These are phyloP conservation scores for Varanus salvator DNA, from an alignment of 2,113 vertebrate species.

Conservation along the genomic window DNA sequence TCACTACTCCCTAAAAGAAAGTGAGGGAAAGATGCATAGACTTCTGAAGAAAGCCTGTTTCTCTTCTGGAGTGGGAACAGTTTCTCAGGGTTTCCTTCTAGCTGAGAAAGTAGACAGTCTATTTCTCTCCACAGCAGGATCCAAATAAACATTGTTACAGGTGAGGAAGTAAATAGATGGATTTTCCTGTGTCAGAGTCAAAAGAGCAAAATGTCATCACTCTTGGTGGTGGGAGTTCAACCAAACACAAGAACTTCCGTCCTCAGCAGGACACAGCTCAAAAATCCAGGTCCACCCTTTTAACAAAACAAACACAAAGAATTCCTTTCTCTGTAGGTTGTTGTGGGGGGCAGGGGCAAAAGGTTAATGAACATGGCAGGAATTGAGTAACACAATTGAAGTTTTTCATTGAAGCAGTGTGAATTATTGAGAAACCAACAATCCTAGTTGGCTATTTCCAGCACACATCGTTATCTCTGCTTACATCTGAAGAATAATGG, in stretches of 20 bases:
- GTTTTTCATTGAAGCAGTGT: slow-evolving; percentile 13
- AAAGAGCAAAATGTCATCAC: slow-evolving; percentile 30
- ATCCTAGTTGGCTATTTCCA: slow-evolving; percentile 24
- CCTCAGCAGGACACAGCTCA: slow-evolving; percentile 52
- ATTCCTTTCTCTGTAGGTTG: slow-evolving; percentile 53
- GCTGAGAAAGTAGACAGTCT: slow-evolving; percentile 32
- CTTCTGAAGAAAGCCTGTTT: neutral
- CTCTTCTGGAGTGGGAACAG: slow-evolving; percentile 13
- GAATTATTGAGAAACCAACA: slow-evolving; percentile 36
- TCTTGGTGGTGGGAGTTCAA: slow-evolving; percentile 33
- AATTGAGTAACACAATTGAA: slow-evolving; percentile 55
- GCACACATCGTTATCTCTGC: slow-evolving; percentile 37
- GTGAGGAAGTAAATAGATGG: slow-evolving; percentile 38
- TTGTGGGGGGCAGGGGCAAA: slow-evolving; percentile 38
- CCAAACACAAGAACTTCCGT: slow-evolving; percentile 48
- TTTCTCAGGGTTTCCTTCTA: neutral
- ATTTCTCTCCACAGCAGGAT: slow-evolving; percentile 33
- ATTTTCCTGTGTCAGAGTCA: slow-evolving; percentile 47
- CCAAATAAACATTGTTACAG: slow-evolving; percentile 45
- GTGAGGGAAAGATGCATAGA: neutral
- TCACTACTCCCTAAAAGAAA: neutral
- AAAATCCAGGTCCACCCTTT: slow-evolving; percentile 54
- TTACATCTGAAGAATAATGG: slow-evolving; percentile 28
- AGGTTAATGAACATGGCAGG: slow-evolving; percentile 66
- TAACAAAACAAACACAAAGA: slow-evolving; percentile 60